Evolutionary conservation across 37 sponge, comb jelly and placozoan genomes (phyloP), one percentile per base, ranked within the genome.

Genomic region (Hormiphora californensis): DNA sequence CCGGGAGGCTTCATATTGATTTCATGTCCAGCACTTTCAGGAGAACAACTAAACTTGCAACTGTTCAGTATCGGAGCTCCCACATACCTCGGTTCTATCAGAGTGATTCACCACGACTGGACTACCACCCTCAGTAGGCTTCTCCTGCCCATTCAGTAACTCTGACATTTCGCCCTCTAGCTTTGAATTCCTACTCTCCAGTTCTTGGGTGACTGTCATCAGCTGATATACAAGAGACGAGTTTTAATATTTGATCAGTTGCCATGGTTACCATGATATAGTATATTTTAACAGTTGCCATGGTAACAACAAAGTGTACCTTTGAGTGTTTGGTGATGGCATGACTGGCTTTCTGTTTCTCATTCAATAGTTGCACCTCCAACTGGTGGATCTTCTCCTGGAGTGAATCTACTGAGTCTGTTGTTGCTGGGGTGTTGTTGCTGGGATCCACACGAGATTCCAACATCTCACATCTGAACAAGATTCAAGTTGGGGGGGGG

Each of bases 341-440:
- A 40, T 73, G 81, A 46, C 44, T 73, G 43, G 81, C 81, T 73
- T 73, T 73, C 81, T 73, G 81, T 33, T 73, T 73, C 81, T 73
- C 81, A 40, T 73, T 73, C 7, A 73, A n/a, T 3, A 73, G 46
- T 30, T 73, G 36, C 43, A 73, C 38, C 38, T 73, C 81, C 44
- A 73, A 25, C 4, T 33, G 40, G 81, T 73, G 43, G 41, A 73
- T 73, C 81, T 73, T 73, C 12, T 73, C 81, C 46, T 73, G 46
- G 43, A 73, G 21, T 43, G 40, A 43, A 5, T 43, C 46, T 1
- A 28, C 43, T 28, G 40, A 43, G 0, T 46, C 81, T 22, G 40
- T 46, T 40, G 46, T 39, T 5, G 81, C 43, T 4, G 81, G 81
- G 46, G 40, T 46, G 46, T 73, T 73, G 7, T 43, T 28, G 3